Evolutionary conservation across 2,797 vertebrate genomes (phyloP).

Genomic region (Sylvilagus floridanus): DNA sequence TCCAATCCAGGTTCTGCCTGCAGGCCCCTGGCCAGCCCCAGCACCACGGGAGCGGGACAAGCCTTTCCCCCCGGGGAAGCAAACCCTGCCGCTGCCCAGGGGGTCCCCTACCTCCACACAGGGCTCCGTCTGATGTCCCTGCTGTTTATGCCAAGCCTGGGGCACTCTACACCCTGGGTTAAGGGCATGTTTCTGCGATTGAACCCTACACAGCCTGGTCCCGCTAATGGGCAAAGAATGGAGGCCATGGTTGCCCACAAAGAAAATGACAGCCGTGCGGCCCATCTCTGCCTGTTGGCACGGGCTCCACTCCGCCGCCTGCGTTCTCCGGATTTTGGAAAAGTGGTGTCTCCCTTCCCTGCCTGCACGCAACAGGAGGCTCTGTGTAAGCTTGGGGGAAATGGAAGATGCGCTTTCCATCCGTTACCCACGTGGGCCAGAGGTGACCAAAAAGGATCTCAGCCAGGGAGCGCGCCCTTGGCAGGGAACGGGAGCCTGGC

Average conservation of each 20-base stretch:
- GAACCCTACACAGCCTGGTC: neutral
- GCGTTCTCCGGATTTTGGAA: neutral
- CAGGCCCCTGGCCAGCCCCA: neutral
- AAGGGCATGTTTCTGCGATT: neutral
- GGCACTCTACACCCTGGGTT: neutral
- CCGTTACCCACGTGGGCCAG: neutral
- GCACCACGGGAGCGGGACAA: too few relatives aligned
- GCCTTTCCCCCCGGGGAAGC: neutral
- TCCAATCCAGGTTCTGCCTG: neutral
- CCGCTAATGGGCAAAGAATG: neutral
- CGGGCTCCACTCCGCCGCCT: neutral
- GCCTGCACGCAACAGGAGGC: neutral
- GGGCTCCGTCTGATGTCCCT: neutral
- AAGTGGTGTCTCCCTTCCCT: neutral
- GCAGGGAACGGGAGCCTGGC: neutral
- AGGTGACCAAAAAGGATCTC: neutral
- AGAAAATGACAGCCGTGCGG: rapidly evolving
- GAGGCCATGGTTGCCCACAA: neutral
- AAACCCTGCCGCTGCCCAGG: neutral
- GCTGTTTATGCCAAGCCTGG: neutral
- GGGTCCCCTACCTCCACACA: neutral
- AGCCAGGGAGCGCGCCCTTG: neutral
- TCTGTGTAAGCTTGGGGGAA: neutral
- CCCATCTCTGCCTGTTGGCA: neutral
- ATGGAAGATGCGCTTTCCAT: neutral